Percentiles rank a stretch among this genome's conserved stretches.
phyloP scores from a whole-genome alignment of 2,888 invertebrate genomes.

The Ormyrus nitidulus region DNA sequence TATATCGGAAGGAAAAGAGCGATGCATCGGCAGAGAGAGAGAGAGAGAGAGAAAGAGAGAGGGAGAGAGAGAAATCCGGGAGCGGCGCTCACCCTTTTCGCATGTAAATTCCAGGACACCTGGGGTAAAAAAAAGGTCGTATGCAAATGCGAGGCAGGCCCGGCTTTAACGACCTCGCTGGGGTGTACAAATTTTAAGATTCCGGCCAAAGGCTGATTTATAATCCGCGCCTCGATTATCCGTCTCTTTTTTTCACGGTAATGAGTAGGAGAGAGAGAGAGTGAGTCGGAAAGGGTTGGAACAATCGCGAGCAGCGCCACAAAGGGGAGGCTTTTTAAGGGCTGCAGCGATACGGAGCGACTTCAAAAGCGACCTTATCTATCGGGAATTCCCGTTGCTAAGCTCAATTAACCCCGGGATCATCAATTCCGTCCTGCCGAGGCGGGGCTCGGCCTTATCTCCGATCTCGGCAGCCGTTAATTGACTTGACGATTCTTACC shows the following conservation, averaged over 20 bases:
- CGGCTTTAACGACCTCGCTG: neutral
- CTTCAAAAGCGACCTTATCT: slow-evolving; percentile 50
- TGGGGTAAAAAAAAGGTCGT: slow-evolving; percentile 66
- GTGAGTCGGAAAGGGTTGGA: slow-evolving; percentile 31
- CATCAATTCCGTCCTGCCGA: slow-evolving; percentile 57
- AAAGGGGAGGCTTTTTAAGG: slow-evolving; percentile 3
- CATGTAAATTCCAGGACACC: slow-evolving; percentile 74
- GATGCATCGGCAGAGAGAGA: slow-evolving; percentile 42
- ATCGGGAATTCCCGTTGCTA: slow-evolving; percentile 54
- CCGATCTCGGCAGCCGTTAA: slow-evolving; percentile 60
- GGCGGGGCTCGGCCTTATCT: slow-evolving; percentile 54
- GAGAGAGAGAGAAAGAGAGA: slow-evolving; percentile 1
- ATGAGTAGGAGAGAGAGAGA: slow-evolving; percentile 14
- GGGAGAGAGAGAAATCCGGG: slow-evolving; percentile 61
- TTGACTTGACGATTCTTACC: slow-evolving; percentile 60
- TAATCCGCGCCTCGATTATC: slow-evolving; percentile 20
- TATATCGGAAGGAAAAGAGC: slow-evolving; percentile 48
- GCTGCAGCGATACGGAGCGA: slow-evolving; percentile 21
- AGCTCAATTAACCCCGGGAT: slow-evolving; percentile 60
- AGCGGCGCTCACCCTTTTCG: slow-evolving; percentile 71
- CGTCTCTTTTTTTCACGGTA: slow-evolving; percentile 1
- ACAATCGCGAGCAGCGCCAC: neutral
- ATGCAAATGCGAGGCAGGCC: slow-evolving; percentile 69
- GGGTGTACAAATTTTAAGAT: slow-evolving; percentile 38
- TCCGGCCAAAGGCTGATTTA: slow-evolving; percentile 48